Conservation (phyloP, 2,113 vertebrate genomes). For the Recurvirostra avosetta region DNA sequence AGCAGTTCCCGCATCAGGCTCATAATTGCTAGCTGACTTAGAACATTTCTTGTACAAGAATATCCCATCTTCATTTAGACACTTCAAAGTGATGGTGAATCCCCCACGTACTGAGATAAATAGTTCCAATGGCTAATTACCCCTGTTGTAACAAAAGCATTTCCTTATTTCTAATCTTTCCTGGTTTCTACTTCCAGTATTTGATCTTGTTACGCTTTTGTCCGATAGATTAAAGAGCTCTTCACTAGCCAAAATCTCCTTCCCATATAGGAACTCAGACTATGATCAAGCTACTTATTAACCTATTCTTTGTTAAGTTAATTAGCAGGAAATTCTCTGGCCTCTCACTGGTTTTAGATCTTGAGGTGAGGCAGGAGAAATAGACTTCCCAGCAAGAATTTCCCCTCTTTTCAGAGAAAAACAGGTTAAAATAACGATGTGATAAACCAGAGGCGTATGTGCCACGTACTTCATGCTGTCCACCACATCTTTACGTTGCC, state of each 20-base stretch:
- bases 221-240: conserved; percentile 29
- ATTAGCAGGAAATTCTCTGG: conserved; percentile 15
- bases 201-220: conserved; percentile 52
- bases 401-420: not conserved
- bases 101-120: conserved; percentile 40
- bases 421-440: not conserved
- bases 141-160: conserved; percentile 44
- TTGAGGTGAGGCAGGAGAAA: not conserved
- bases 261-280: not conserved
- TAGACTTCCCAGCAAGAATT: not conserved
- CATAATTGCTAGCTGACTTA: conserved; percentile 59
- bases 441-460: not conserved
- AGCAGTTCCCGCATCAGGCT: conserved; percentile 45
- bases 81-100: conserved; percentile 55
- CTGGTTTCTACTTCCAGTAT: conserved; percentile 35
- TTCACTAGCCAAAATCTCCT: conserved; percentile 17
- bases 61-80: conserved; percentile 57
- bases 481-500: not conserved
- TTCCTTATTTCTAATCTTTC: conserved; percentile 51
- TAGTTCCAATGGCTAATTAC: conserved; percentile 50
- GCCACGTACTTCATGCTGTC: fast-evolving
- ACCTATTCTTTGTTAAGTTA: conserved; percentile 28
- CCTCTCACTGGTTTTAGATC: not conserved
- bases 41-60: conserved; percentile 61
- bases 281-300: conserved; percentile 48